Evolutionary conservation across 2,113 vertebrate genomes (phyloP), one percentile per base, ranked within the genome.

Genomic region (Zosterops japonicus): DNA sequence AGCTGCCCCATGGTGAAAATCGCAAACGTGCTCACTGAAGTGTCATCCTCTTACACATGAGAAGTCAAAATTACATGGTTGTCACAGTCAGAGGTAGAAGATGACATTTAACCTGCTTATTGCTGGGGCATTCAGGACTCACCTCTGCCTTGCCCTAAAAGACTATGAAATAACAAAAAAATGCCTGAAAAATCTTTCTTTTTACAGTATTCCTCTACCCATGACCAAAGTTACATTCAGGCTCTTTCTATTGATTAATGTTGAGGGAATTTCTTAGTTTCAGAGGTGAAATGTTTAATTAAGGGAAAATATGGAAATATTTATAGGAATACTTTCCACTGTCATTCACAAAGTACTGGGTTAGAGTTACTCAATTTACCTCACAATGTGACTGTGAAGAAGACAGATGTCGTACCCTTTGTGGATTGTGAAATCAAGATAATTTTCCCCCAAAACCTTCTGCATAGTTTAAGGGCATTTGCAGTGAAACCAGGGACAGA

Each of bases 311-410:
- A 47, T 90, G 80, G 59, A 77, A 90, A 81, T 31, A 71, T 93
- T 83, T 80, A 14, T 68, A 71, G 56, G n/a, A 76, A 90, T 88
- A 57, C 75, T 90, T 95, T 90, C 82, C 50, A 83, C 52, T 81
- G 63, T 59, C 89, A 57, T 87, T 83, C 79, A 39, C 70, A 59
- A 86, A 90, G 71, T 74, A 47, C 63, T 78, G 64, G 29, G 35
- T 31, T 70, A 52, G 56, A 80, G 52, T 93, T 92, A 80, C 86
- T 77, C 80, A 93, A 78, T 56, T 89, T 0, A 3, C 57, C 53
- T 91, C 70, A 72, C 33, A 71, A 83, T 1, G 3, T 72, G 61
- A 55, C 67, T 83, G 42, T 70, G 42, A 87, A 79, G 83, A 57
- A 63, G n/a, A 52, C 18, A 83, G 65, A 85, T 74, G 36, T 86